A percentile compares a stretch with the other conserved stretches of the same genome.
Conservation (phyloP, 2,888 invertebrate genomes). For the Xylophagus ater region DNA sequence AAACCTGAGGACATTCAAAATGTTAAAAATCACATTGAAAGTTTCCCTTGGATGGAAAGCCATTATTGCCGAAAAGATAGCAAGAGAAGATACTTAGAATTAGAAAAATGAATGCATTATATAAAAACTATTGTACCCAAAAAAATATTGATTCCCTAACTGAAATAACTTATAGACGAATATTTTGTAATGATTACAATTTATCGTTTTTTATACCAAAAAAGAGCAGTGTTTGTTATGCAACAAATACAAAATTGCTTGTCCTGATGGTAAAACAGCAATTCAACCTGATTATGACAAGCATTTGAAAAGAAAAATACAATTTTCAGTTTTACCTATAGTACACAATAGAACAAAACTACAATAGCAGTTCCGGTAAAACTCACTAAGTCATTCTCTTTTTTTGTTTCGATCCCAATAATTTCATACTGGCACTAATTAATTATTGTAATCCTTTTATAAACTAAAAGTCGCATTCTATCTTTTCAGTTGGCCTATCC, state of each 20-base stretch:
- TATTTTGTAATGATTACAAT: too few species aligned
- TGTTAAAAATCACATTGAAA: background rate
- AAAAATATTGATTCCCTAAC: background rate
- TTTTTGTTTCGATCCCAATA: background rate
- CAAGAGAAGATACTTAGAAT: background rate
- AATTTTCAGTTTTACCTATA: background rate
- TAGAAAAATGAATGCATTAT: background rate
- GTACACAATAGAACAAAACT: background rate
- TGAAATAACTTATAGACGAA: background rate
- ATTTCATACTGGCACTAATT: background rate
- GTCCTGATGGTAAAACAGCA: background rate
- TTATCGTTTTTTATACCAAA: too few species aligned
- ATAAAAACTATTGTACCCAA: constrained; percentile 1
- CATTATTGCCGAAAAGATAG: background rate
- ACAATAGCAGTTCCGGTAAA: background rate
- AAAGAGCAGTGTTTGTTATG: too few species aligned
- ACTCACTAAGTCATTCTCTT: background rate
- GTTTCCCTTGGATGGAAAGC: background rate
- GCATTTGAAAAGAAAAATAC: background rate
- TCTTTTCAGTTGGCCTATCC: too few species aligned
- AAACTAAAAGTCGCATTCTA: too few species aligned
- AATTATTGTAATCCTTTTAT: background rate
- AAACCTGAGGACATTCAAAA: background rate
- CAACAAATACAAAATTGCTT: too few species aligned
- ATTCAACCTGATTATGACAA: background rate